Evolutionary conservation across 2,797 vertebrate species (phyloP).

Genomic region (Antennarius maculatus): DNA sequence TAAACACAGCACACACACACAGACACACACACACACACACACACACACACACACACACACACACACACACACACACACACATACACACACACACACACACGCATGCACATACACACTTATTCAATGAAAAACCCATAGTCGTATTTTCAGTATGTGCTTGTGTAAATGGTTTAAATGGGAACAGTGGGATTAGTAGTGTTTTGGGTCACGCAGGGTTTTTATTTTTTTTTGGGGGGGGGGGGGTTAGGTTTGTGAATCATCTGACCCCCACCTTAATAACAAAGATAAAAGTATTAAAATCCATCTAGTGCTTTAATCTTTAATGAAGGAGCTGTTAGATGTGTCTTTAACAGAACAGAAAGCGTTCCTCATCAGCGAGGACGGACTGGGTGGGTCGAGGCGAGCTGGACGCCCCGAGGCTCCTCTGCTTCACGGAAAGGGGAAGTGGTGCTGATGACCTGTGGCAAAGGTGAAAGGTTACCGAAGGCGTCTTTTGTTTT

Average conservation of each 20-base stretch:
- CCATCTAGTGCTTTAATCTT: neutral
- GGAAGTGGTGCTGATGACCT: conserved; percentile 57
- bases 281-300: conserved; percentile 13
- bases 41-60: neutral
- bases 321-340: neutral
- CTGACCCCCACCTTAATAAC: conserved; percentile 25
- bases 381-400: neutral
- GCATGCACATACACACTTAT: neutral
- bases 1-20: conserved; percentile 11
- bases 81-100: neutral
- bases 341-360: neutral
- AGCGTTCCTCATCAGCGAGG: neutral
- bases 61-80: neutral
- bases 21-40: neutral
- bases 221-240: neutral
- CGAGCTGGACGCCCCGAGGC: conserved; percentile 8
- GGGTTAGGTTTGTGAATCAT: conserved; percentile 17
- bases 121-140: neutral
- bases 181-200: conserved; percentile 61
- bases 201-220: conserved; percentile 59
- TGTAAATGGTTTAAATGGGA: conserved; percentile 32
- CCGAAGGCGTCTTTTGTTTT: conserved; percentile 47
- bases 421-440: conserved; percentile 35
- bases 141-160: conserved; percentile 2
- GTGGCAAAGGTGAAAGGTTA: conserved; percentile 56